Evolutionary conservation across 2,113 vertebrate genomes (phyloP), one percentile per base, ranked within the genome.

Genomic region (Clarias gariepinus): DNA sequence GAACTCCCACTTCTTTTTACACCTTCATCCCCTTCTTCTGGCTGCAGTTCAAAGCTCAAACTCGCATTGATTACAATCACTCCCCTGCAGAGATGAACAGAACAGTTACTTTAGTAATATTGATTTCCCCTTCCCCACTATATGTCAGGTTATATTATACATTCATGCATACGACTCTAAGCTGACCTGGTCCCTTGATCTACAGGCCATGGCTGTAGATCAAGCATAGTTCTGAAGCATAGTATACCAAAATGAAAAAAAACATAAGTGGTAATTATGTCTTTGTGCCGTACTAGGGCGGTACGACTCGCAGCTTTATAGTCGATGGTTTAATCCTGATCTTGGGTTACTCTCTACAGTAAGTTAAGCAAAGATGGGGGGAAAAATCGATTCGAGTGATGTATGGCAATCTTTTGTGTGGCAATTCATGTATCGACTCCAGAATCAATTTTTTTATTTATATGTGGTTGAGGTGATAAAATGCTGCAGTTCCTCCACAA

Each of bases 31-130:
- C 87, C 63, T 0, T 83, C 85, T 0, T 90, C 92, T 0, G 95
- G 96, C 89, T 94, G 95, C 82, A 99, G 90, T 57, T 91, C 89
- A 0, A 96, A 97, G 92, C 95, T 96, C 91, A 94, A 91, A 41
- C 92, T 94, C 30, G 94, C 87, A 0, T 96, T 95, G 87, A 98
- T 84, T 74, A 91, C 80, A n/a, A 98, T 89, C 61, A 95, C 57
- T 11, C 97, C 98, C 0, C 98, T 98, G 89, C 13, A 69, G 78
- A 88, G 61, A 88, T 33, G 82, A 47, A 16, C 28, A 53, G n/a
- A 16, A 60, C 47, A 64, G n/a, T 30, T 33, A 47, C 66, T 73
- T 74, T 53, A 33, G 4, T 79, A 41, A 55, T 88, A 81, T 64
- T 76, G 28, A 76, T 61, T 83, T 83, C 28, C 52, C 23, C 23